A percentile compares a stretch with the other conserved stretches of the same genome.
These are phyloP conservation scores for Globodera ellingtonae DNA, from an alignment of 1,140 invertebrate species.

Conservation along the genomic window DNA sequence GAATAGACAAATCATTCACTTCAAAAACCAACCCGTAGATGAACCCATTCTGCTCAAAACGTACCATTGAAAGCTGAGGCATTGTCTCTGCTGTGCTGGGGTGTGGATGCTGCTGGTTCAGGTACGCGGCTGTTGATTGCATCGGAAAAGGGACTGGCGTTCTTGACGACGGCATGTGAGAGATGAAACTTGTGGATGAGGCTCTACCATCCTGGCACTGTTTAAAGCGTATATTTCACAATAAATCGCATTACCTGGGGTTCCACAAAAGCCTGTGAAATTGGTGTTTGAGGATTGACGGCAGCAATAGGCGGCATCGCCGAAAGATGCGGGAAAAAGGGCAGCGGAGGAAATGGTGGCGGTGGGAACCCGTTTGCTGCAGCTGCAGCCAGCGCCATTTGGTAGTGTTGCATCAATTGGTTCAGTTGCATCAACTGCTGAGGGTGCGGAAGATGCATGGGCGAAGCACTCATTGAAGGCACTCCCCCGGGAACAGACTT, in stretches of 20 bases:
- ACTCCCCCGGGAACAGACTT: neutral
- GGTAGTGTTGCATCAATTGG: conserved; percentile 3
- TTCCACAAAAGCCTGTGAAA: neutral
- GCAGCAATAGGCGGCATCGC: neutral
- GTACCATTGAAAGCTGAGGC: neutral
- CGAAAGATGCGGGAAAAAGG: neutral
- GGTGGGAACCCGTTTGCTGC: neutral
- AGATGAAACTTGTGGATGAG: neutral
- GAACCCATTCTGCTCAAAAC: neutral
- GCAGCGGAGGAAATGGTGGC: neutral
- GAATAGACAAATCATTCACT: no score
- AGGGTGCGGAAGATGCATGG: conserved; percentile 2
- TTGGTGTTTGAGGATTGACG: neutral
- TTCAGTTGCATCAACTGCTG: conserved; percentile 8
- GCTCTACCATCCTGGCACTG: neutral
- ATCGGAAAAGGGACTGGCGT: conserved; percentile 2
- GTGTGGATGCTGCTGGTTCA: neutral
- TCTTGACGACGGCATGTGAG: neutral
- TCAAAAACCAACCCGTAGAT: neutral
- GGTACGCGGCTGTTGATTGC: neutral
- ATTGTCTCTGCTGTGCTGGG: neutral
- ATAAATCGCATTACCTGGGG: no score
- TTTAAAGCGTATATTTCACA: no score
- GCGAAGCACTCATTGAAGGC: neutral
- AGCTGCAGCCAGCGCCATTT: neutral